Evolutionary conservation across 2,888 invertebrate genomes (phyloP).

Genomic region (Epistrophella euchroma): DNA sequence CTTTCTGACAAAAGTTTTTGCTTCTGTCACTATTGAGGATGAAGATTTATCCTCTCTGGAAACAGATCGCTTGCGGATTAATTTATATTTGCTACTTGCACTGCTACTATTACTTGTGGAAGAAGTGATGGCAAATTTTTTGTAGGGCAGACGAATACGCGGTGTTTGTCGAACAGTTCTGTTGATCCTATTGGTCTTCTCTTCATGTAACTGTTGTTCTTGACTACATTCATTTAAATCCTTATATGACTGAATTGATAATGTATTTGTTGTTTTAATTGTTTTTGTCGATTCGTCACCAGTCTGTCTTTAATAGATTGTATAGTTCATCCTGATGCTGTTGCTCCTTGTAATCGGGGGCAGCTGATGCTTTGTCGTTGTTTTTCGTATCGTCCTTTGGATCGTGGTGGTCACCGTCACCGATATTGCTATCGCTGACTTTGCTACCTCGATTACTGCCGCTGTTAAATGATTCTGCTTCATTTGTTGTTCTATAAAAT

Average conservation of each 20-base stretch:
- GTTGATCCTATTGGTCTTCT: conserved; percentile 37
- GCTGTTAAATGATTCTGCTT: conserved; percentile 45
- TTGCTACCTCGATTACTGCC: conserved; percentile 42
- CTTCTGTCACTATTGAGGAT: neutral
- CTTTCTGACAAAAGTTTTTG: conserved; percentile 5
- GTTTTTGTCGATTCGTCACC: conserved; percentile 70
- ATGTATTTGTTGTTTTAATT: conserved; percentile 48
- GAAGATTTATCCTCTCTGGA: conserved; percentile 24
- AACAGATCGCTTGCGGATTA: conserved; percentile 57
- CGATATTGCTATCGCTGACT: conserved; percentile 67
- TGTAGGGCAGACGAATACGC: conserved; percentile 34
- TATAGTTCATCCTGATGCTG: conserved; percentile 33
- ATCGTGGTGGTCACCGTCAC: conserved; percentile 72
- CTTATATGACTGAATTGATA: conserved; percentile 51
- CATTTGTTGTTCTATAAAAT: conserved; percentile 57
- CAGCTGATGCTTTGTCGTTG: conserved; percentile 64
- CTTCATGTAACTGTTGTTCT: conserved; percentile 25
- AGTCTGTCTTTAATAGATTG: conserved; percentile 64
- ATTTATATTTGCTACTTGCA: conserved; percentile 55
- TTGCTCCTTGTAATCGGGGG: conserved; percentile 14
- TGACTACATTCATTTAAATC: conserved; percentile 33
- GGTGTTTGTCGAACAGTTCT: conserved; percentile 43
- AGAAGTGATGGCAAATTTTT: conserved; percentile 47
- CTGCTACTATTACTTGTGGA: conserved; percentile 1
- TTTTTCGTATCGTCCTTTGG: conserved; percentile 68